phyloP scores from a whole-genome alignment of 2,797 vertebrate species.

The Poeciliopsis infans region DNA sequence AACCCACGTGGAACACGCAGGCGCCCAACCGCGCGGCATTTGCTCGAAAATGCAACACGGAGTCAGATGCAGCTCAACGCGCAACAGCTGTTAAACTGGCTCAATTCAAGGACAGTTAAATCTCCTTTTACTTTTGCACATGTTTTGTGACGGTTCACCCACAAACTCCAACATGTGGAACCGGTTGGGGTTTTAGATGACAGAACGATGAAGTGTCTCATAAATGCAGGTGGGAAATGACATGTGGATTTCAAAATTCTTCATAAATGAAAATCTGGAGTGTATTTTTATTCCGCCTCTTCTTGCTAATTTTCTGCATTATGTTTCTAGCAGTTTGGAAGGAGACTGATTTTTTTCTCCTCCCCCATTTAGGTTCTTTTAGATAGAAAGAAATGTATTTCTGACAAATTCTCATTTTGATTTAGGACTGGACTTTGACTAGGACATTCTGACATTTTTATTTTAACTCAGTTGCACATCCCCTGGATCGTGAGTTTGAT shows the following conservation, averaged over 20 bases:
- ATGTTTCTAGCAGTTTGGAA: neutral
- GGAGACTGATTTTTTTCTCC: neutral
- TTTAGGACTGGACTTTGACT: neutral
- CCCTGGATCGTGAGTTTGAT: no score
- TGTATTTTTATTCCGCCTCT: neutral
- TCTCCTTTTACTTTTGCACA: neutral
- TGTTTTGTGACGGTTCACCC: neutral
- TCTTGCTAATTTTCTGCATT: neutral
- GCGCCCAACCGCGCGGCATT: slow-evolving; percentile 46
- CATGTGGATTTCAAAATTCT: neutral
- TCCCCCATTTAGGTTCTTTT: neutral
- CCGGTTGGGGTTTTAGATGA: neutral
- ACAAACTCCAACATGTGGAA: no score
- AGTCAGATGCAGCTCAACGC: slow-evolving; percentile 32
- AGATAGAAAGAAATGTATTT: neutral
- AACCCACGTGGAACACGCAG: slow-evolving; percentile 63
- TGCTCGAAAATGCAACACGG: slow-evolving; percentile 35
- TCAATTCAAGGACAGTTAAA: slow-evolving; percentile 20
- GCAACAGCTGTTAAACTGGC: slow-evolving; percentile 20
- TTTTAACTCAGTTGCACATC: no score
- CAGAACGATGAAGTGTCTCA: neutral
- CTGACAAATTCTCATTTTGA: neutral
- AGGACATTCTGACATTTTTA: neutral
- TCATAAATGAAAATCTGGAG: neutral
- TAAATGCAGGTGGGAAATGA: neutral